Conservation (phyloP, 2,888 invertebrate genomes). For the Macrosoma leucophasiata region DNA sequence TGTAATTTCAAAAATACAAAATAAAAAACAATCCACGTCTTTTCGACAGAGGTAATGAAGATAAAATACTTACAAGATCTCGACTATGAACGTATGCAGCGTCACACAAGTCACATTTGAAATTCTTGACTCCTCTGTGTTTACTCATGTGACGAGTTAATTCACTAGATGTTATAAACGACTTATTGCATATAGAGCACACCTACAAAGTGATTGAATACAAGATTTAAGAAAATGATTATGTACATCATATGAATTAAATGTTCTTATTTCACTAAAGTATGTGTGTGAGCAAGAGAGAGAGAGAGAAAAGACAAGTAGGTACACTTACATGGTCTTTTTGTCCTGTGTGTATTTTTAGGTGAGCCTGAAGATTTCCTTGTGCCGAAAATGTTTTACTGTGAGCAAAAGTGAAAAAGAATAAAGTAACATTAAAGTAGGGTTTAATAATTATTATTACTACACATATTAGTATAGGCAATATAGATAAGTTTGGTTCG, state of each 20-base stretch:
- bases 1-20: no score
- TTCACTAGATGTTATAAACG: constrained; percentile 77
- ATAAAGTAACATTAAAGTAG: neutral
- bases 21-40: no score
- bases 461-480: no score
- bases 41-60: no score
- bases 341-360: constrained; percentile 78
- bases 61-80: constrained; percentile 62
- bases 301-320: no score
- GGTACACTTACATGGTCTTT: constrained; percentile 74
- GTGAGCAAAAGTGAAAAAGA: constrained; percentile 30
- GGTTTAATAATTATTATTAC: constrained; percentile 1
- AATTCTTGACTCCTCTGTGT: constrained; percentile 74
- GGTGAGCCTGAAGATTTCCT: constrained; percentile 77
- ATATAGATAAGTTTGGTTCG: no score
- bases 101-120: constrained; percentile 76
- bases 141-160: constrained; percentile 76
- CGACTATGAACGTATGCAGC: constrained; percentile 72
- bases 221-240: no score
- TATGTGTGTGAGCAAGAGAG: no score
- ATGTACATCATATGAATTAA: no score
- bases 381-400: constrained; percentile 77
- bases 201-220: no score
- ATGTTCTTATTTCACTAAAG: no score
- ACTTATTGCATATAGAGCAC: constrained; percentile 75